Base-by-base conservation (phyloP, 2,113 vertebrate species). In the Coregonus clupeaformis region DNA sequence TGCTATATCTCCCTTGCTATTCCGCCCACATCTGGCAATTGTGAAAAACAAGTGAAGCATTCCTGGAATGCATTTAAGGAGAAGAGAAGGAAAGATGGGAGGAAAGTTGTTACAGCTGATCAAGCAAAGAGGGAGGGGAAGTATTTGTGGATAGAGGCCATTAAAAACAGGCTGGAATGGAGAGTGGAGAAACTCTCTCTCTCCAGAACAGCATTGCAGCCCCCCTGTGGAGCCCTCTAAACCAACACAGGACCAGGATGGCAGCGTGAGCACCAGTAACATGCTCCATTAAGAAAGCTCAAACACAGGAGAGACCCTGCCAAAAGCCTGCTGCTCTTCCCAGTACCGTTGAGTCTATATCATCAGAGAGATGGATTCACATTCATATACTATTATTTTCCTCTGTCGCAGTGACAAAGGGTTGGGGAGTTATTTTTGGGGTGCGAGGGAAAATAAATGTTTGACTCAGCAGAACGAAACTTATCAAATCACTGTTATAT, bases 41-140 rank as follows among this genome's bases (percentile, higher is more conserved):
- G 12, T 30, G 32, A 24, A 12, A 45, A 42, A 42, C 36, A 68
- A 18, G 18, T 67, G 20, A 27, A 12, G 42, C 62, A 69, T 71
- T 60, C 32, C 47, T 74, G 70, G 71, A 52, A 65, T 68, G 16
- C 5, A 27, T 3, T 24, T 6, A 36, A n/a, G 16, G 12, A 30
- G 49, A 14, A 18, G 47, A 68, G 73, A n/a, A 36, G 20, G 64
- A 20, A 62, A 49, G 29, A 22, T 42, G 67, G 42, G n/a, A 25
- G 67, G 36, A 22, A 5, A 29, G 49, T 36, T 78, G 69, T 76
- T 79, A 66, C 71, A 85, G 57, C 65, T 85, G 73, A 85, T 81
- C 62, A 80, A 80, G 69, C 76, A 76, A 60, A 68, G 55, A 72
- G 22, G 72, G 66, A 22, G 63, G 74, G 69, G 60, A 72, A 70